Conservation (phyloP, 2,888 invertebrate genomes). For the Tromatobia lineatoria region DNA sequence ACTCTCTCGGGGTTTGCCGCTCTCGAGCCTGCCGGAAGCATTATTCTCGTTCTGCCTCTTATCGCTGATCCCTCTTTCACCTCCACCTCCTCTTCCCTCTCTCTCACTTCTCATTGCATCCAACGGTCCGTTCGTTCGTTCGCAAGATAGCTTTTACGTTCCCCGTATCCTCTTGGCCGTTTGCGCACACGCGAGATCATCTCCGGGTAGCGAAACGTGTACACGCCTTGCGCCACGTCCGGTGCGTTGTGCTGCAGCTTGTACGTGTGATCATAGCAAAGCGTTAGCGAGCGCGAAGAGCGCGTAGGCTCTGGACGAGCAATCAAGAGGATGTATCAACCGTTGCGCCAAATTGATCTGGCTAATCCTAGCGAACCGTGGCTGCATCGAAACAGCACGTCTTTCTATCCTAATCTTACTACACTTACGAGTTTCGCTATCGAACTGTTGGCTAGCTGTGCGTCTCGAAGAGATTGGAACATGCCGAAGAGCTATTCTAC, state of each 20-base stretch:
- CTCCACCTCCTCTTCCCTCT: constrained; percentile 44
- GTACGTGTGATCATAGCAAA: constrained; percentile 36
- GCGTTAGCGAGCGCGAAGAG: constrained; percentile 30
- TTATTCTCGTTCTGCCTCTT: constrained; percentile 70
- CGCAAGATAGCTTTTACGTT: constrained; percentile 44
- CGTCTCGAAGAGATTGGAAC: constrained; percentile 33
- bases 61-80: constrained; percentile 64
- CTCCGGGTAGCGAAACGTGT: constrained; percentile 45
- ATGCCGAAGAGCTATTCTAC: constrained; percentile 22
- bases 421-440: constrained; percentile 8
- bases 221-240: constrained; percentile 44
- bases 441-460: not conserved
- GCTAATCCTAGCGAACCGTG: constrained; percentile 51
- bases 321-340: constrained; percentile 58
- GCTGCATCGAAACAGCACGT: constrained; percentile 3
- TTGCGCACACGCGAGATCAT: constrained; percentile 31
- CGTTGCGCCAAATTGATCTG: constrained; percentile 60
- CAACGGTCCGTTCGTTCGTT: constrained; percentile 38
- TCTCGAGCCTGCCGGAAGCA: constrained; percentile 72
- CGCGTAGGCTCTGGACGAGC: constrained; percentile 49
- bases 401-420: constrained; percentile 42
- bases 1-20: constrained; percentile 66
- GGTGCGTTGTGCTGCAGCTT: constrained; percentile 24
- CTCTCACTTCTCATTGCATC: constrained; percentile 45
- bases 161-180: not conserved